Percentiles rank a stretch among this genome's conserved stretches.
phyloP scores from a whole-genome alignment of 2,888 invertebrate genomes.

The Adelphocoris suturalis region DNA sequence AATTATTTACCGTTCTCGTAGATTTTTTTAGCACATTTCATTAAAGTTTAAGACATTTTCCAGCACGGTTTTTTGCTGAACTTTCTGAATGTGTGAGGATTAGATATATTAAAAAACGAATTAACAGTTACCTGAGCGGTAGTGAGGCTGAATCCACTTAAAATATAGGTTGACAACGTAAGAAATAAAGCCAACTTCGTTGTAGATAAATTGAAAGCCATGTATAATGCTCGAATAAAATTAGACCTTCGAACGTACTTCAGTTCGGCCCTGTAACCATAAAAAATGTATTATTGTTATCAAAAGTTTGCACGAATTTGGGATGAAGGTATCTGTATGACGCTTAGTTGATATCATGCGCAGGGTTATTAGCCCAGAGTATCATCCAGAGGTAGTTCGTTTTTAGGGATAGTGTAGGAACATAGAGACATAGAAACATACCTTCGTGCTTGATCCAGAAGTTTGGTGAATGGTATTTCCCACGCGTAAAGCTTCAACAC shows the following conservation, averaged over 20 bases:
- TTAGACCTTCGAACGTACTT: conserved; percentile 83
- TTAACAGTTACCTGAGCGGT: conserved; percentile 74
- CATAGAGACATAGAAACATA: conserved; percentile 78
- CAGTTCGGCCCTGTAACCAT: conserved; percentile 77
- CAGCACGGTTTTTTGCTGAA: too few species aligned
- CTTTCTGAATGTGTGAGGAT: too few species aligned
- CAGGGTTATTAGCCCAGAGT: too few species aligned
- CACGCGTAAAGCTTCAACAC: conserved; percentile 94
- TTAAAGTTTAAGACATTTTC: too few species aligned
- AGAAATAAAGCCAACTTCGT: conserved; percentile 86
- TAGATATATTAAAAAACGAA: background rate
- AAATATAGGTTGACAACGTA: conserved; percentile 83
- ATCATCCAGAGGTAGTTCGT: too few species aligned
- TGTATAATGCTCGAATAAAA: conserved; percentile 81
- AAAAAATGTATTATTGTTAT: background rate
- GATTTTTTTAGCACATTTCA: too few species aligned
- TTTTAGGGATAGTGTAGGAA: too few species aligned
- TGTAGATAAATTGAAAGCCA: conserved; percentile 84
- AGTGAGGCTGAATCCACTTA: conserved; percentile 74
- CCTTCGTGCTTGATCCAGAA: conserved; percentile 85
- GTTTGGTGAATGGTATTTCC: conserved; percentile 87
- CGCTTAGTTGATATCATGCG: too few species aligned
- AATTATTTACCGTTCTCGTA: too few species aligned
- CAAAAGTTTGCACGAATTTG: too few species aligned
- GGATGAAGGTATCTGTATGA: too few species aligned